Conservation (phyloP, 2,113 vertebrate species). For the Salvelinus alpinus region DNA sequence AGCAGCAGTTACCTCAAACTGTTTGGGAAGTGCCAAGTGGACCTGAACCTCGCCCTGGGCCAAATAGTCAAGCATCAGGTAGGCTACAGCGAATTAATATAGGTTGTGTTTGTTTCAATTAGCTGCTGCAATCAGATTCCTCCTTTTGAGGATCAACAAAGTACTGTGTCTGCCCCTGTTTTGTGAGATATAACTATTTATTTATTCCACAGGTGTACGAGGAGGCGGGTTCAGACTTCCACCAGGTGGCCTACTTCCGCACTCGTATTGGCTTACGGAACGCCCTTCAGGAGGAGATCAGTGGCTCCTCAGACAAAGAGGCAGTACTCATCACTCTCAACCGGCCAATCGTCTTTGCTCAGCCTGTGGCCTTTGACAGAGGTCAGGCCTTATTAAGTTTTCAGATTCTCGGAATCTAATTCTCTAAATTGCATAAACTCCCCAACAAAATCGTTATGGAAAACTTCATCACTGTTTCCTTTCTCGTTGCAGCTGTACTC, state of each 20-base stretch:
- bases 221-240: constrained; percentile 97
- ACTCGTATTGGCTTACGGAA: constrained; percentile 95
- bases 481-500: constrained; percentile 83
- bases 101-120: background rate
- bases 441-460: background rate
- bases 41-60: constrained; percentile 93
- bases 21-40: constrained; percentile 98
- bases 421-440: no score
- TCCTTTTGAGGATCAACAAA: background rate
- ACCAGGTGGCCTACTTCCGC: constrained; percentile 98
- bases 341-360: constrained; percentile 95
- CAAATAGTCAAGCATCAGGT: constrained; percentile 99
- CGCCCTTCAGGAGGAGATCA: constrained; percentile 95
- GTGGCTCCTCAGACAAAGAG: constrained; percentile 92
- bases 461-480: background rate
- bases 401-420: background rate
- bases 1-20: constrained; percentile 97
- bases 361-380: constrained; percentile 97
- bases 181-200: background rate
- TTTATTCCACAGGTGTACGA: constrained; percentile 88
- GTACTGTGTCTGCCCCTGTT: no score
- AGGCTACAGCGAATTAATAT: background rate
- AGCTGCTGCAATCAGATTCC: background rate
- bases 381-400: constrained; percentile 65
- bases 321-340: constrained; percentile 97